Base-by-base conservation (phyloP, 2,113 vertebrate genomes). In the Terrapene triunguis region DNA sequence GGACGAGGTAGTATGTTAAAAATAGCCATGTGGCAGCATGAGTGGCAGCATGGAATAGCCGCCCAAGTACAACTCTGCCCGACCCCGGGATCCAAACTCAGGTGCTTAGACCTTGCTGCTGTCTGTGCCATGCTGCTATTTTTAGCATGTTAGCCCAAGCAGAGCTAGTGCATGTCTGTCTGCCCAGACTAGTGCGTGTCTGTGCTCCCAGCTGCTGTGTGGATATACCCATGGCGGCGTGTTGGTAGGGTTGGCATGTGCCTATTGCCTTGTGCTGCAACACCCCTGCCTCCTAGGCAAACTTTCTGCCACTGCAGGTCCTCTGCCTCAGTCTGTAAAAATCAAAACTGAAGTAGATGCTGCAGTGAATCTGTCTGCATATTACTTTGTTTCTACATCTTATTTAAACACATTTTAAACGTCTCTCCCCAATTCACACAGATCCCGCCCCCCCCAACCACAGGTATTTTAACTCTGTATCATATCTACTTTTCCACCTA, bases 401-500 rank as follows among this genome's bases (percentile, higher is more conserved):
- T 78, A 47, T 47, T 87, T 82, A 25, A 54, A 47, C 5, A 6
- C 50, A 79, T 29, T 72, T 29, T 5, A 86, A 59, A 42, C 32
- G 17, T 10, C 1, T 35, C 76, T 21, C 92, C 84, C 0, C 0
- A 92, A 91, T 65, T 85, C 57, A 88, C 2, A 13, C 16, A 13
- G 12, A 44, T 44, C 6, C 44, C 44, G 5, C 32, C 1, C 4
- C 87, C 11, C 29, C 5, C 76, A 24, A 47, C 55, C 57, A n/a
- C 9, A 22, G 35, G 19, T 72, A 72, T 69, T 69, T 69, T 69
- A 38, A 69, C 38, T 48, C 51, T 74, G 19, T 32, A 59, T 92
- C 44, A 76, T 48, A 55, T 21, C 48, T 89, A 8, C 80, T 90
- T 92, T 82, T 19, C 38, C 9, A 0, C 50, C 88, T 47, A 22